A percentile compares a stretch with the other conserved stretches of the same genome.
phyloP scores from a whole-genome alignment of 2,113 vertebrate species.

The Chaetorhynchus papuensis region DNA sequence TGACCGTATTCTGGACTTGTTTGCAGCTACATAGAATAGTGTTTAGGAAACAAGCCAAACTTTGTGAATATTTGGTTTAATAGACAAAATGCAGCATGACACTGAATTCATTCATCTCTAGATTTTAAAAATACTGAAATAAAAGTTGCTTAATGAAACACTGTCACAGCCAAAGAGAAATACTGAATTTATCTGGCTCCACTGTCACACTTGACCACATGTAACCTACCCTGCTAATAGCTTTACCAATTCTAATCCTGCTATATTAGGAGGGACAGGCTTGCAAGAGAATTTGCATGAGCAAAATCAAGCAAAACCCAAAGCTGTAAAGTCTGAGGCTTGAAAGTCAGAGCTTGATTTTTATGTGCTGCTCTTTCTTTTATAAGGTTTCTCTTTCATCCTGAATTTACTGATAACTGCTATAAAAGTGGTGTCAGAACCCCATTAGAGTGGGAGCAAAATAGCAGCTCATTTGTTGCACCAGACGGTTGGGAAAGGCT shows the following conservation, averaged over 20 bases:
- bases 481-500: not conserved
- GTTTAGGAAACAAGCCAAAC: not conserved
- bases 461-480: not conserved
- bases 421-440: not conserved
- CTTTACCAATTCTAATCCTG: not conserved
- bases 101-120: not conserved
- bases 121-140: not conserved
- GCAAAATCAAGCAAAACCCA: not conserved
- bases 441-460: not conserved
- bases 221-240: not conserved
- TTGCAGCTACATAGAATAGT: slow-evolving; percentile 77
- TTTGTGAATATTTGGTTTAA: not conserved
- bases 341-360: not conserved
- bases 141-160: not conserved
- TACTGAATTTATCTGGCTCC: not conserved
- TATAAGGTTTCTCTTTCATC: not conserved
- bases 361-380: not conserved
- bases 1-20: slow-evolving; percentile 94
- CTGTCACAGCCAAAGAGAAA: not conserved
- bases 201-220: not conserved
- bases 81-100: not conserved
- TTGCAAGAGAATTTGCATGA: not conserved
- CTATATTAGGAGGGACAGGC: not conserved
- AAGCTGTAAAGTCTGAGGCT: not conserved
- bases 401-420: not conserved